phyloP scores from a whole-genome alignment of 2,113 vertebrate genomes.

The Stegastes partitus region DNA sequence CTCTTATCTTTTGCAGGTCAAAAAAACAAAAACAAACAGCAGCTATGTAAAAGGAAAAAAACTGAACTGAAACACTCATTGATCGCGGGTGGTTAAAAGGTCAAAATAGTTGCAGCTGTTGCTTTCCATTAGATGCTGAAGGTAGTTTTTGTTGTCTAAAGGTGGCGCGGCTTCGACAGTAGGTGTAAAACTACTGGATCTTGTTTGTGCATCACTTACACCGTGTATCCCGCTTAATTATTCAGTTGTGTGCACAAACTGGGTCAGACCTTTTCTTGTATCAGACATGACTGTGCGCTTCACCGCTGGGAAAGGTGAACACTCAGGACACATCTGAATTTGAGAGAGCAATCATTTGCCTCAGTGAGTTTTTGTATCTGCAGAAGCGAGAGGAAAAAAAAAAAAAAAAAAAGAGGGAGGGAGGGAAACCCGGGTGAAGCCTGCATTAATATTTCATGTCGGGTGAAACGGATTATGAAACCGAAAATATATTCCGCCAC shows the following conservation, averaged over 20 bases:
- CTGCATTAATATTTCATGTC: constrained; percentile 65
- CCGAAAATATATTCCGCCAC: constrained; percentile 41
- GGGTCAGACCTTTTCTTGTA: background rate
- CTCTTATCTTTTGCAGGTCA: constrained; percentile 12
- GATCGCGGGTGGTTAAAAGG: background rate
- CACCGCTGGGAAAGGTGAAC: background rate
- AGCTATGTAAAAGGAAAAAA: no score
- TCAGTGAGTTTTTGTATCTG: background rate
- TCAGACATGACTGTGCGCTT: background rate
- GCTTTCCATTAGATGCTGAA: background rate
- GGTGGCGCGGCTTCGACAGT: background rate
- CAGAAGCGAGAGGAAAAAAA: background rate
- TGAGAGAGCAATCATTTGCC: constrained; percentile 3
- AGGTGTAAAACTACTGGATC: no score
- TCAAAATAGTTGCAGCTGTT: background rate
- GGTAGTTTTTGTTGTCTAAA: background rate
- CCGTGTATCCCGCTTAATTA: background rate
- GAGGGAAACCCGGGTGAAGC: constrained; percentile 21
- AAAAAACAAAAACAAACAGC: constrained; percentile 3
- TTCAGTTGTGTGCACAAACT: background rate
- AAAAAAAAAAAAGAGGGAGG: background rate
- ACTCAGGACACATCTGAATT: constrained; percentile 12
- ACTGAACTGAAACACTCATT: no score
- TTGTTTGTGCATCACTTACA: background rate
- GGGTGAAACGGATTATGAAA: constrained; percentile 55